Evolutionary conservation across 2,888 invertebrate genomes (phyloP), one percentile per base, ranked within the genome.

Genomic region (Cartodere bifasciata): DNA sequence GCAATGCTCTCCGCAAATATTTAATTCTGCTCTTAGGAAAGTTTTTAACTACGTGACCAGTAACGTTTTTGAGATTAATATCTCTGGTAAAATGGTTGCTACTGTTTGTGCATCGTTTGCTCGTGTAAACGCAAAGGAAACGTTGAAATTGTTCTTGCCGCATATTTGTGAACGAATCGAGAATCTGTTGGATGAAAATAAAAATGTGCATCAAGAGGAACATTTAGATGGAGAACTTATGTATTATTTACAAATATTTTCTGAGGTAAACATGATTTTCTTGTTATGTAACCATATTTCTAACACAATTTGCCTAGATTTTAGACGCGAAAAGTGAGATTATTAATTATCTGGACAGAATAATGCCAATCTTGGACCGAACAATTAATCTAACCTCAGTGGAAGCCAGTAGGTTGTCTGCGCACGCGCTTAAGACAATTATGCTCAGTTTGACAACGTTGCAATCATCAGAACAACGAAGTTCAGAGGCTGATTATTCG

Each of bases 41-140:
- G 66, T 91, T 16, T 75, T 74, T 39, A 61, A 70, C 6, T 90
- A 85, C 55, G 72, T 76, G 0, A 75, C 73, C 0, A 73, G 72
- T 30, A 72, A 75, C 15, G 75, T 85, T n/a, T 72, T 85, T 43
- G 91, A 91, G 55, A 77, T 80, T 0, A 77, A 77, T 46, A 81
- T 90, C 0, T 80, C 87, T 1, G 90, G 88, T 0, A 76, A 76
- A 50, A 70, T 85, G 53, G 72, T 84, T 1, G 84, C 81, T 0
- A 71, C 75, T 6, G 59, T 90, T 35, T 70, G 83, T 37, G 70
- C 75, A 33, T 65, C 68, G 6, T 78, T 79, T 49, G 64, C 71
- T 1, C 62, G 66, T 46, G 71, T 77, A 0, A 73, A 83, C 47
- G 70, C 85, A 1, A 70, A 70, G 32, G 67, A 75, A 29, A 78